Conservation (phyloP, 2,113 vertebrate genomes). For the Callipepla squamata region DNA sequence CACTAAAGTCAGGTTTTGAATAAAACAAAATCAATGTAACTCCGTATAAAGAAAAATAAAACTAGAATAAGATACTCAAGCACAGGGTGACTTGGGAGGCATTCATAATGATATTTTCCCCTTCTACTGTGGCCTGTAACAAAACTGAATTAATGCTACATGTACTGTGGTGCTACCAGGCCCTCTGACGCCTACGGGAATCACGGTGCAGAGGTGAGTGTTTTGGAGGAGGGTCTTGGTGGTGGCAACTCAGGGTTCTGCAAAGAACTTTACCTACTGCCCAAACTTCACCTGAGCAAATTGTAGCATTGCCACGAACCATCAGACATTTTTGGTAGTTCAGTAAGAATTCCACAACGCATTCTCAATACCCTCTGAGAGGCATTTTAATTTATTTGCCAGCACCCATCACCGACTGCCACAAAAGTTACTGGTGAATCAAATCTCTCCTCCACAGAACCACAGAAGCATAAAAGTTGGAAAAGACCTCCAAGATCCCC, state of each 20-base stretch:
- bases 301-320: no score
- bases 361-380: no score
- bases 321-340: neutral
- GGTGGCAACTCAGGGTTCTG: neutral
- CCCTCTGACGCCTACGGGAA: neutral
- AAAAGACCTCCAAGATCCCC: no score
- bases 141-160: neutral
- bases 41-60: neutral
- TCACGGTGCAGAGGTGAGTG: neutral
- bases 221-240: neutral
- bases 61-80: neutral
- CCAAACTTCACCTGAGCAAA: neutral
- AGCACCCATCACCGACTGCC: no score
- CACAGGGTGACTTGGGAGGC: neutral
- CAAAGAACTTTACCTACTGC: neutral
- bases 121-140: neutral
- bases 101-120: neutral
- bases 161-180: neutral
- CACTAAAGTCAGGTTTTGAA: neutral
- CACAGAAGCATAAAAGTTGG: no score
- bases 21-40: slow-evolving; percentile 7
- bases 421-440: neutral
- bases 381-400: neutral
- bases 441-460: neutral
- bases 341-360: no score